Conservation (phyloP, 2,113 vertebrate species). For the Sclerurus mexicanus region DNA sequence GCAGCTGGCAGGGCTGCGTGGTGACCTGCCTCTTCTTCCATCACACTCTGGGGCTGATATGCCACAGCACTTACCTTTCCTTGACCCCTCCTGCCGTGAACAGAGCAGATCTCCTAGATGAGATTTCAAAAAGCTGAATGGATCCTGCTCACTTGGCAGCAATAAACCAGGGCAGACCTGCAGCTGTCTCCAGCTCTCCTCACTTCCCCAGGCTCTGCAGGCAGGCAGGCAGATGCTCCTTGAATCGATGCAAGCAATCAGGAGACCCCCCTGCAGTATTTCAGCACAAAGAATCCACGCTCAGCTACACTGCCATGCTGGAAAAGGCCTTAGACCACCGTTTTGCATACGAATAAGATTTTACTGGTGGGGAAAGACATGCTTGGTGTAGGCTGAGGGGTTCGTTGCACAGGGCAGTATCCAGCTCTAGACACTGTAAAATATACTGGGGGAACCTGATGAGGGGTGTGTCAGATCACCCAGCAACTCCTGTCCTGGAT, state of each 20-base stretch:
- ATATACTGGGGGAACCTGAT: fast-evolving
- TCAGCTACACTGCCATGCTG: background rate
- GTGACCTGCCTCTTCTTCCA: background rate
- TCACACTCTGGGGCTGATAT: fast-evolving
- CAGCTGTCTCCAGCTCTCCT: background rate
- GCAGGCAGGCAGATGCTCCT: background rate
- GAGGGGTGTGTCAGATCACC: background rate
- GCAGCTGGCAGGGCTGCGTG: fast-evolving
- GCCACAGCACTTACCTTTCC: background rate
- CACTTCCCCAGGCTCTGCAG: fast-evolving
- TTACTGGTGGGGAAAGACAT: background rate
- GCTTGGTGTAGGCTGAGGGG: background rate
- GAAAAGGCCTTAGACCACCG: background rate
- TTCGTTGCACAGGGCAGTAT: background rate
- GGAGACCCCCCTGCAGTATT: background rate
- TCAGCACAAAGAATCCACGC: background rate
- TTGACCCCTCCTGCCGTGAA: fast-evolving
- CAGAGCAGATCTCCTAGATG: background rate
- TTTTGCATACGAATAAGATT: background rate
- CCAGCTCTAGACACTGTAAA: background rate
- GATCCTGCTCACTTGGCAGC: background rate
- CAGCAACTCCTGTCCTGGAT: fast-evolving
- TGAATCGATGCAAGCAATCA: background rate
- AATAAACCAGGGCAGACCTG: background rate
- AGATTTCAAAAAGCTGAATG: background rate